These are phyloP conservation scores for Nysson spinosus DNA, from an alignment of 2,888 invertebrate genomes.

Conservation along the genomic window DNA sequence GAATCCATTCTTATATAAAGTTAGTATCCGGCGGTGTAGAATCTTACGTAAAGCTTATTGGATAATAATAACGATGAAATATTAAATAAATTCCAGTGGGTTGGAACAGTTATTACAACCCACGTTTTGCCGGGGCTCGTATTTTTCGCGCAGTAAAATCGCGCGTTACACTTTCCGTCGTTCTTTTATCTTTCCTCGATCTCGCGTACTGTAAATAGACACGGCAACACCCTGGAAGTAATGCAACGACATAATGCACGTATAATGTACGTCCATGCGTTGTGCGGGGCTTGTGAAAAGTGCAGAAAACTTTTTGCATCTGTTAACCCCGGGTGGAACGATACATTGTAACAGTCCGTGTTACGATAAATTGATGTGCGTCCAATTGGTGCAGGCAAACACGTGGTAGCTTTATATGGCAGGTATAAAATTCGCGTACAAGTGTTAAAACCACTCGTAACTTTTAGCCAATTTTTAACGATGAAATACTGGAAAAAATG, in stretches of 20 bases:
- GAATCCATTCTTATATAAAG: no score
- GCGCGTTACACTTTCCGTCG: not conserved
- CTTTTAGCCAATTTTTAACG: no score
- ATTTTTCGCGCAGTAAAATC: not conserved
- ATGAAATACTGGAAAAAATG: no score
- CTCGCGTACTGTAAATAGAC: not conserved
- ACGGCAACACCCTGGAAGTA: not conserved
- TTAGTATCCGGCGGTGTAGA: no score
- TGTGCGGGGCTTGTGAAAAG: not conserved
- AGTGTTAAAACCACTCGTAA: no score
- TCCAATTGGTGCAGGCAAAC: no score
- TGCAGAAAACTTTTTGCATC: not conserved
- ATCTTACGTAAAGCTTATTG: no score
- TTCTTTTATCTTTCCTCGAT: not conserved
- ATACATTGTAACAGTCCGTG: slow-evolving; percentile 9
- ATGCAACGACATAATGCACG: slow-evolving; percentile 1
- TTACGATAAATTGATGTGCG: slow-evolving; percentile 42
- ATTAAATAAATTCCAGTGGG: no score
- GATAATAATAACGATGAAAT: no score
- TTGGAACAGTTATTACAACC: slow-evolving; percentile 13
- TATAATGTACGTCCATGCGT: not conserved
- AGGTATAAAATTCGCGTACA: no score
- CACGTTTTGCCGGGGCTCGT: not conserved
- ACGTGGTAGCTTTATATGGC: no score
- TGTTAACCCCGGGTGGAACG: no score